Evolutionary conservation across 2,113 vertebrate genomes (phyloP).

Genomic region (Sisor rabdophorus): DNA sequence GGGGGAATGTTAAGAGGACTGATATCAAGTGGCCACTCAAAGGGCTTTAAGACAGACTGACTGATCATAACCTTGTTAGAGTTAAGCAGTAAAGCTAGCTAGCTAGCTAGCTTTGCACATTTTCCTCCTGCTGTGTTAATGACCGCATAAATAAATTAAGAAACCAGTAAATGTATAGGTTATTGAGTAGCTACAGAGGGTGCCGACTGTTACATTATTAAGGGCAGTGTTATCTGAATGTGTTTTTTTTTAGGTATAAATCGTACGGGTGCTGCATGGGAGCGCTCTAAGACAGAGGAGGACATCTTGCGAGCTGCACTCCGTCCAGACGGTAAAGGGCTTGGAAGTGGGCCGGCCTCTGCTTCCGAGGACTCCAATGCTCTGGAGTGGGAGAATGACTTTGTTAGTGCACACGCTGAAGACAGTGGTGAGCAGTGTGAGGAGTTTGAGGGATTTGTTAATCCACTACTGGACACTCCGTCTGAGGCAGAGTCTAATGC

Average conservation of each 20-base stretch:
- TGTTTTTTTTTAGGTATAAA: slow-evolving; percentile 81
- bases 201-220: too few relatives aligned
- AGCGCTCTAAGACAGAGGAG: slow-evolving; percentile 92
- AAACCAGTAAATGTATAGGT: too few relatives aligned
- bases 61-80: too few relatives aligned
- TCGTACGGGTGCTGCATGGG: slow-evolving; percentile 80
- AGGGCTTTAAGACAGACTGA: not conserved
- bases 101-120: too few relatives aligned
- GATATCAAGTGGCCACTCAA: not conserved
- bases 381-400: slow-evolving; percentile 97
- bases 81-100: too few relatives aligned
- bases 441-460: slow-evolving; percentile 89
- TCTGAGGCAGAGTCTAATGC: slow-evolving; percentile 53
- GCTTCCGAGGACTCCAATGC: slow-evolving; percentile 89
- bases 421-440: slow-evolving; percentile 79
- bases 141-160: too few relatives aligned
- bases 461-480: slow-evolving; percentile 82
- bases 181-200: too few relatives aligned
- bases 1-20: not conserved
- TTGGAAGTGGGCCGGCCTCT: slow-evolving; percentile 79
- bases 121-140: too few relatives aligned
- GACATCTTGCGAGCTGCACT: slow-evolving; percentile 90
- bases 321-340: slow-evolving; percentile 65
- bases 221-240: too few relatives aligned
- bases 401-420: slow-evolving; percentile 83